phyloP scores from a whole-genome alignment of 1,140 invertebrate species.

The Subanguina moxae region DNA sequence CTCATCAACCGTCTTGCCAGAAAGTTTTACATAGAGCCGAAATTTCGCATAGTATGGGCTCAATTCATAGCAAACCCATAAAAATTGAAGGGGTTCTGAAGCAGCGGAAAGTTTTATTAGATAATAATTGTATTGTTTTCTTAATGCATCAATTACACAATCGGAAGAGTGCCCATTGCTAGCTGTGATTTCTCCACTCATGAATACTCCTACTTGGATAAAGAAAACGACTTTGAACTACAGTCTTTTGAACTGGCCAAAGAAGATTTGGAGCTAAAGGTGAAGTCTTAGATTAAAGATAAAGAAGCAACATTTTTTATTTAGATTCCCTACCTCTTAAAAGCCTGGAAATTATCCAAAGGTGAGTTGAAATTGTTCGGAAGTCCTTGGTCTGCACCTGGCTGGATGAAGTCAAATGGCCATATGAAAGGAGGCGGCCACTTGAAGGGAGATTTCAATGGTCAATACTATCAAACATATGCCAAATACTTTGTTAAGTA shows the following conservation, averaged over 20 bases:
- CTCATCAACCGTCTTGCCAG: too few species aligned
- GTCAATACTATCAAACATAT: constrained; percentile 72
- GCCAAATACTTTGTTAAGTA: constrained; percentile 75
- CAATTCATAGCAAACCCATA: too few species aligned
- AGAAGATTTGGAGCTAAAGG: constrained; percentile 70
- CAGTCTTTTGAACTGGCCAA: constrained; percentile 67
- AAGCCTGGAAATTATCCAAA: constrained; percentile 61
- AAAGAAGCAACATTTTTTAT: background rate
- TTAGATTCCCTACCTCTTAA: constrained; percentile 69
- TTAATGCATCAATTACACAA: constrained; percentile 70
- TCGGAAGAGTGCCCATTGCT: constrained; percentile 75
- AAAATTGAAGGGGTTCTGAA: too few species aligned
- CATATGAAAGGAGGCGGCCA: constrained; percentile 62
- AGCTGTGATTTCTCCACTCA: constrained; percentile 75
- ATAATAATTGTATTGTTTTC: too few species aligned
- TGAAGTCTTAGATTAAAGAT: background rate
- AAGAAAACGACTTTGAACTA: constrained; percentile 65
- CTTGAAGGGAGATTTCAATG: constrained; percentile 65
- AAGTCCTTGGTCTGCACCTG: constrained; percentile 77
- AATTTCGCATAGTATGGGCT: too few species aligned
- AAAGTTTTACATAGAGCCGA: too few species aligned
- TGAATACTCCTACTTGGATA: constrained; percentile 71
- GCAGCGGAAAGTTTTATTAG: too few species aligned
- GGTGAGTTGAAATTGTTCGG: constrained; percentile 66
- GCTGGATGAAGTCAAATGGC: constrained; percentile 86